Evolutionary conservation across 2,113 vertebrate species (phyloP), one percentile per base, ranked within the genome.

Genomic region (Trochalopteron elliotii): DNA sequence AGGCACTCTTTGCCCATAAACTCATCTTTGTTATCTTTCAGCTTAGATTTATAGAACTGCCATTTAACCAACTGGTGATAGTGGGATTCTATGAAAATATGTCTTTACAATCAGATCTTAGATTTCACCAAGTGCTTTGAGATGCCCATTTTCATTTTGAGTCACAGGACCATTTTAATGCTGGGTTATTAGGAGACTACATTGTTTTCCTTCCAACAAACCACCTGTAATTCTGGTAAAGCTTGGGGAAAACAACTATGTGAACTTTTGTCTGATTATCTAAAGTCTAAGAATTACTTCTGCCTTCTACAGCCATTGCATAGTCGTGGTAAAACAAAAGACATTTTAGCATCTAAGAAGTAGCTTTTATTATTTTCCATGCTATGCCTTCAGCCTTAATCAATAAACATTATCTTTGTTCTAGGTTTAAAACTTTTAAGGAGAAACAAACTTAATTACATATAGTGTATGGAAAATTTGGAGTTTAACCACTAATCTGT

Each of bases 361-460:
- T 93, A 93, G 40, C 21, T 87, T 94, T 89, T 81, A 63, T 93
- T 50, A 30, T 93, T 96, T 96, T 90, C n/a, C 91, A 42, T 84
- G 47, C 30, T 92, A 16, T 92, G 71, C 44, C 90, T 96, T 87
- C 89, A 96, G 79, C 88, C 59, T 96, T 96, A 94, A 95, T 87
- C 96, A 61, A 83, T 70, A 92, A 95, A 31, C 50, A 95, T 94
- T 93, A 95, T 87, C 76, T 94, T 91, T 71, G 33, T 90, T 96
- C 77, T 91, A 95, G 56, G 37, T 95, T 93, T 96, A 95, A 96
- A 97, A 68, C 18, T 95, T 95, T 90, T 91, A 92, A 94, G 67
- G 31, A 64, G 72, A 93, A 96, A 93, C 67, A 93, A 94, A 91
- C 20, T 56, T 93, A 96, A 96, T 93, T 96, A 86, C 31, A 76